Evolutionary conservation across 2,888 invertebrate species (phyloP), one percentile per base, ranked within the genome.

Genomic region (Ptychoptera albimana): DNA sequence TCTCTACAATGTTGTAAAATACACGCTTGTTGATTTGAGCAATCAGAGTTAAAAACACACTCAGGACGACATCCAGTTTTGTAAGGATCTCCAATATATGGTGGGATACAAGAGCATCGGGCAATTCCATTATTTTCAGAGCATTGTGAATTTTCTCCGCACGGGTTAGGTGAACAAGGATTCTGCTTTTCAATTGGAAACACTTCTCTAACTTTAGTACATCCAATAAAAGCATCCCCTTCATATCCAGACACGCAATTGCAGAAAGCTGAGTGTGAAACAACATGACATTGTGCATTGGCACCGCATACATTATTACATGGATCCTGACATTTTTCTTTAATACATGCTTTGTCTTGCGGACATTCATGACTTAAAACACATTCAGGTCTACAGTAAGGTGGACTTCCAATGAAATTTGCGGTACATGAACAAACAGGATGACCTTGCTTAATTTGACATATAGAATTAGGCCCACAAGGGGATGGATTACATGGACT

Each of bases 51-150:
- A 50, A 79, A 75, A 10, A 80, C 75, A 61, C 89, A 89, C 66
- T 89, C 89, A 2, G 88, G 88, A 49, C 82, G 73, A 56, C 89
- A 91, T 31, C 87, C 87, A 13, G 82, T 80, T 12, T 76, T 74
- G 57, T 86, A 88, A 5, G 88, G 87, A 67, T 91, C 85, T 8
- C 89, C 89, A 49, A 84, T 77, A 56, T 87, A 86, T 4, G 87
- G 87, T 46, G 87, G 83, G 56, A 89, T 84, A 57, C 89, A 91
- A n/a, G 73, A 72, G 60, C 91, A 91, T 52, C 78, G 75, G 1
- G 81, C 77, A 29, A 70, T 67, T 13, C 79, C 78, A 53, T 82
- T 78, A 2, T 74, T 67, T 29, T 77, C 75, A 1, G 75, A 72
- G 57, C 89, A 91, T 46, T 82, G 70, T 1, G 89, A 79, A 57